A percentile compares a stretch with the other conserved stretches of the same genome.
These are phyloP conservation scores for Capromys pilorides DNA, from an alignment of 2,797 vertebrate species.

Conservation along the genomic window DNA sequence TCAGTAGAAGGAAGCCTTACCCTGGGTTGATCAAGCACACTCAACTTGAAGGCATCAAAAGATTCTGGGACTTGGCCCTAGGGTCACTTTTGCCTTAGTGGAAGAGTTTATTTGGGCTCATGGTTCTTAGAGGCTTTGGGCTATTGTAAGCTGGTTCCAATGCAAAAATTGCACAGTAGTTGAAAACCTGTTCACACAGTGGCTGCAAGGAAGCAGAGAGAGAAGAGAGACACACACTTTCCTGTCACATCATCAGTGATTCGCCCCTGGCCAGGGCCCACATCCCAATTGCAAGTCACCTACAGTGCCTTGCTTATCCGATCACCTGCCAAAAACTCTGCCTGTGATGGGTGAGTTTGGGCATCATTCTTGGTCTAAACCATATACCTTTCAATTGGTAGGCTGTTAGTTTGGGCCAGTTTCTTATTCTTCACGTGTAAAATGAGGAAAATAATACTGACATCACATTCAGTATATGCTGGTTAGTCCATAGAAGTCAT, in stretches of 20 bases:
- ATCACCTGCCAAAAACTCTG: background rate
- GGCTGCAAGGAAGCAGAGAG: background rate
- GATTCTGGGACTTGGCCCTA: background rate
- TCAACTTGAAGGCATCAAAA: background rate
- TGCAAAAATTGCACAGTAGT: background rate
- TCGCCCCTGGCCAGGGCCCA: background rate
- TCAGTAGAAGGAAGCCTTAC: background rate
- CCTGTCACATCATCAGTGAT: background rate
- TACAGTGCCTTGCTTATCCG: background rate
- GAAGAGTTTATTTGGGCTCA: background rate
- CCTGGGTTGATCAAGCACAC: background rate
- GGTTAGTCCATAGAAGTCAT: constrained; percentile 22
- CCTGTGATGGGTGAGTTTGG: background rate
- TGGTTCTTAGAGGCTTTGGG: background rate
- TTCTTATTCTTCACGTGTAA: background rate
- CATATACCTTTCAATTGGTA: background rate
- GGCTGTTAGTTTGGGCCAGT: constrained; percentile 18
- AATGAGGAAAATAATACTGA: background rate
- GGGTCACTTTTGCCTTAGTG: background rate
- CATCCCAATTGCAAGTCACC: background rate
- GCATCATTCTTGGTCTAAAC: background rate
- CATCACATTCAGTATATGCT: background rate
- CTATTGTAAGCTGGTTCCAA: background rate
- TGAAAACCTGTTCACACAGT: background rate
- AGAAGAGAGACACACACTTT: background rate